Evolutionary conservation across 2,888 invertebrate genomes (phyloP).

Genomic region (Limnephilus rhombicus): DNA sequence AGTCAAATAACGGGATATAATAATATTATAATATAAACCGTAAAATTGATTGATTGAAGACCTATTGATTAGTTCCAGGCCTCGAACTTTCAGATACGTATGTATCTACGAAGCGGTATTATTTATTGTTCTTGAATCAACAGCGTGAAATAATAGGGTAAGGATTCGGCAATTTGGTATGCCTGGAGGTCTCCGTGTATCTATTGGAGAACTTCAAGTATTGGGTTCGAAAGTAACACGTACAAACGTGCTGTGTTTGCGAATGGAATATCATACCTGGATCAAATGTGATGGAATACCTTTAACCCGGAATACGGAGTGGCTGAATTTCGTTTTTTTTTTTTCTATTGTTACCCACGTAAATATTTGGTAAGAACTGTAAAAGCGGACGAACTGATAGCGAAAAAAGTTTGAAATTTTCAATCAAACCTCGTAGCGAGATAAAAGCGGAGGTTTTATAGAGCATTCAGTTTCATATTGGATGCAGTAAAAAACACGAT

Average conservation of each 20-base stretch:
- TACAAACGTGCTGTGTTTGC: neutral
- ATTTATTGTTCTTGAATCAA: conserved; percentile 5
- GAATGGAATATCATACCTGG: neutral
- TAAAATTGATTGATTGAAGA: conserved; percentile 3
- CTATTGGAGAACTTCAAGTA: conserved; percentile 11
- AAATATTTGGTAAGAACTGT: neutral
- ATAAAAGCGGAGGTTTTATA: neutral
- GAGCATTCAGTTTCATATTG: neutral
- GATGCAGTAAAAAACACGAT: neutral
- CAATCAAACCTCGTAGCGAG: neutral
- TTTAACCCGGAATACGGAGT: neutral
- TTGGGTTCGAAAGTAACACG: neutral
- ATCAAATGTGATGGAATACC: neutral
- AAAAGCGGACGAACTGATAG: neutral
- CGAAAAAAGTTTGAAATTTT: neutral
- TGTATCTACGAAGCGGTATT: neutral
- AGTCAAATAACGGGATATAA: conserved; percentile 39
- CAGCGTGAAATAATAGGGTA: conserved; percentile 27
- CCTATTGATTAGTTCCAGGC: conserved; percentile 27
- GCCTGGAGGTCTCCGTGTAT: neutral
- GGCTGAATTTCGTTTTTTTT: neutral
- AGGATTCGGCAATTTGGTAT: conserved; percentile 16
- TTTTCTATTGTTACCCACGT: neutral
- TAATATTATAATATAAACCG: neutral
- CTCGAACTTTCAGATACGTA: neutral